These are phyloP conservation scores for Luperina nickerlii DNA, from an alignment of 2,888 invertebrate genomes.

Conservation along the genomic window DNA sequence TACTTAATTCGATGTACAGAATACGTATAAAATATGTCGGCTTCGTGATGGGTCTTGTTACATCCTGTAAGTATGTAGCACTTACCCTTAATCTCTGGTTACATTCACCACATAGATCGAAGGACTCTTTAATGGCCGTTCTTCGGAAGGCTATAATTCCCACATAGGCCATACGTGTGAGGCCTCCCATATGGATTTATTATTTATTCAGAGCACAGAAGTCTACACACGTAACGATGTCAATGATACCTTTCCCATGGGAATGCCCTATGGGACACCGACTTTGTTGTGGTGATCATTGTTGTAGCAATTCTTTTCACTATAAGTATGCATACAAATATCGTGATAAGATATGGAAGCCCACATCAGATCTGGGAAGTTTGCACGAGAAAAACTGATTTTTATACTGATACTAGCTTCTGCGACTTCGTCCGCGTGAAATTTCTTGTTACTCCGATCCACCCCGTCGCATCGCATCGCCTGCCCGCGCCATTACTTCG, in stretches of 20 bases:
- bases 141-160: constrained; percentile 9
- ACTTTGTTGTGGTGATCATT: constrained; percentile 37
- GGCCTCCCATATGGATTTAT: constrained; percentile 37
- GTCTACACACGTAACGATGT: constrained; percentile 61
- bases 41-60: not conserved
- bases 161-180: constrained; percentile 37
- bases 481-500: too few species aligned
- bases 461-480: too few species aligned
- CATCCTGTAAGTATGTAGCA: not conserved
- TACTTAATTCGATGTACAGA: too few species aligned
- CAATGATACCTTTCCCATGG: constrained; percentile 64
- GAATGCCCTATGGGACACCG: constrained; percentile 43
- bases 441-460: too few species aligned
- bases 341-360: too few species aligned
- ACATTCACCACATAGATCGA: not conserved
- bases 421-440: too few species aligned
- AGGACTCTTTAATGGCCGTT: not conserved
- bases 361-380: too few species aligned
- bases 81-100: not conserved
- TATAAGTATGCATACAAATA: too few species aligned
- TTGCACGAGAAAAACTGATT: too few species aligned
- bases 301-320: constrained; percentile 6
- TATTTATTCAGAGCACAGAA: constrained; percentile 55
- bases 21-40: too few species aligned
- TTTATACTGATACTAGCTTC: too few species aligned